Conservation (phyloP, 2,888 invertebrate genomes). For the Heliconius cydno region DNA sequence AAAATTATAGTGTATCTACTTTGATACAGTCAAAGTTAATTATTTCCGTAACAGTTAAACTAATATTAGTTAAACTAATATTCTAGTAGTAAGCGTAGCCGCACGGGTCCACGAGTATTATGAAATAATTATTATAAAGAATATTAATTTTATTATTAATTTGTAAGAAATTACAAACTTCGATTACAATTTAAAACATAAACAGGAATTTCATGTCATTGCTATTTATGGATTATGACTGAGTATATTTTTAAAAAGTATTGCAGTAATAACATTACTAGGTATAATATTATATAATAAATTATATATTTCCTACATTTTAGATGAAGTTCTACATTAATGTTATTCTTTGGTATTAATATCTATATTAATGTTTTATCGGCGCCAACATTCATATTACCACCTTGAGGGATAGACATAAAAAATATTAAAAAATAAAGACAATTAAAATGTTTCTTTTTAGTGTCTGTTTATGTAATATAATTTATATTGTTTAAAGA, state of each 20-base stretch:
- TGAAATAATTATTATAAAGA: too few species aligned
- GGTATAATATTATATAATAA: too few species aligned
- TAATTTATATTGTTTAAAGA: too few species aligned
- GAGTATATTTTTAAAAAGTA: neutral
- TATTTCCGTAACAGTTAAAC: too few species aligned
- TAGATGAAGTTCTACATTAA: neutral
- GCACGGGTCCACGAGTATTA: too few species aligned
- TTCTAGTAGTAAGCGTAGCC: too few species aligned
- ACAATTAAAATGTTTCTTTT: neutral
- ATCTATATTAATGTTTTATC: constrained; percentile 1
- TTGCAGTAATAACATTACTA: neutral
- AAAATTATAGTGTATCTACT: neutral
- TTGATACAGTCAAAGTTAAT: neutral
- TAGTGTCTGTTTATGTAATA: neutral
- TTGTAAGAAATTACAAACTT: too few species aligned
- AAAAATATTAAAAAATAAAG: neutral
- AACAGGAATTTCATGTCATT: too few species aligned
- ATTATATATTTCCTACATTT: neutral
- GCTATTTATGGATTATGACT: too few species aligned
- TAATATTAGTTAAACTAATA: too few species aligned
- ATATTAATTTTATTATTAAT: too few species aligned
- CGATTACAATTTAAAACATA: too few species aligned
- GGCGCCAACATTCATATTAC: neutral
- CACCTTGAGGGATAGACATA: neutral
- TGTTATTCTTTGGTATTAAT: constrained; percentile 2